These are phyloP conservation scores for Spialia ferax DNA, from an alignment of 2,888 invertebrate genomes.

Conservation along the genomic window DNA sequence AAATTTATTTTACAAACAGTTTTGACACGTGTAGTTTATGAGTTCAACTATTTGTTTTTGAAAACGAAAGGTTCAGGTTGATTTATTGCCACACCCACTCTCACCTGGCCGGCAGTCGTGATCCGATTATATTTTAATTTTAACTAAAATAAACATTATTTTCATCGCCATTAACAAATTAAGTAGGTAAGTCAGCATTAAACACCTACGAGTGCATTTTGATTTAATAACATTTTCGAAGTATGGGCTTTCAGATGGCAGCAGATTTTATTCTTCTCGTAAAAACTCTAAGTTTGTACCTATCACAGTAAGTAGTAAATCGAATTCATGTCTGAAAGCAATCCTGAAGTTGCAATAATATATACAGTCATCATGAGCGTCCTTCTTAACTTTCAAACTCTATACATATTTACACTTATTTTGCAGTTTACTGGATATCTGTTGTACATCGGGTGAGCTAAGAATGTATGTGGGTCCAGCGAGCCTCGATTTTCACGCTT, in stretches of 20 bases:
- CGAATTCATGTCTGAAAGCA: no score
- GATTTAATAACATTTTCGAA: no score
- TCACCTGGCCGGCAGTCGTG: not conserved
- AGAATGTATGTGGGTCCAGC: constrained; percentile 1
- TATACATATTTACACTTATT: no score
- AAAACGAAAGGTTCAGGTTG: not conserved
- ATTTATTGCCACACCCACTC: constrained; percentile 4
- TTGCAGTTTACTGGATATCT: not conserved
- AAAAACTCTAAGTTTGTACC: no score
- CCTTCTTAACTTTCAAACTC: no score
- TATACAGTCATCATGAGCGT: no score
- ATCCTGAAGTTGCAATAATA: no score
- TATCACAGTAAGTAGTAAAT: no score
- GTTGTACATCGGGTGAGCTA: not conserved
- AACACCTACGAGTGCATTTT: no score
- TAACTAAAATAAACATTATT: constrained; percentile 1
- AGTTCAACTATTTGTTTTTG: constrained; percentile 1
- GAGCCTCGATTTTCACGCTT: not conserved
- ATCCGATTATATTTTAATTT: not conserved
- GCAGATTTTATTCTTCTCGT: no score
- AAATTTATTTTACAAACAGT: constrained; percentile 1
- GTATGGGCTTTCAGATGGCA: no score
- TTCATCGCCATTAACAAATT: not conserved
- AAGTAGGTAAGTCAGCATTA: no score
- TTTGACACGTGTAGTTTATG: constrained; percentile 7